Conservation (phyloP, 1,140 invertebrate species). For the Drosophila ohnishii region DNA sequence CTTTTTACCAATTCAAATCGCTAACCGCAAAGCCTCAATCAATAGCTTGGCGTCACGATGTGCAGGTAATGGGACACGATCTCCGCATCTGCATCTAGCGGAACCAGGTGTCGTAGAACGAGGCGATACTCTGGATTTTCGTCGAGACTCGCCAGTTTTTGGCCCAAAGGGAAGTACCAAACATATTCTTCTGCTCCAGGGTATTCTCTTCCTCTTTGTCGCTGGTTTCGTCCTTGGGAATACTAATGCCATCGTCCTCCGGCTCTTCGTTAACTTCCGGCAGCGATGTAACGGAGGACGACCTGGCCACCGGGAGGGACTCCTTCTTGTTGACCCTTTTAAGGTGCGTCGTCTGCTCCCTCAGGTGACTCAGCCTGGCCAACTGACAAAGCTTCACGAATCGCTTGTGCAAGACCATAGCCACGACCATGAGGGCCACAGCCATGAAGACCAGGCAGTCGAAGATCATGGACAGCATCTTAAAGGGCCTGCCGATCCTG, state of each 20-base stretch:
- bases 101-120: slow-evolving; percentile 18
- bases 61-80: background rate
- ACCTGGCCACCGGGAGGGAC: background rate
- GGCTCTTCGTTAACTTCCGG: background rate
- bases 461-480: slow-evolving; percentile 11
- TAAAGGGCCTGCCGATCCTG: slow-evolving; percentile 10
- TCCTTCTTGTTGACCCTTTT: background rate
- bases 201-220: slow-evolving; percentile 3
- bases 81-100: background rate
- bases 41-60: background rate
- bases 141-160: background rate
- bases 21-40: slow-evolving; percentile 11
- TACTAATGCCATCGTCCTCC: slow-evolving; percentile 3
- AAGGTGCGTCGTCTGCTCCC: background rate
- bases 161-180: slow-evolving; percentile 24
- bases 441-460: slow-evolving; percentile 32
- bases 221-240: background rate
- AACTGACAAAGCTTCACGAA: background rate
- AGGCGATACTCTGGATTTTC: background rate
- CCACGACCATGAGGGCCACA: slow-evolving; percentile 13
- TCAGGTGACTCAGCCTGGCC: background rate
- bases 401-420: slow-evolving; percentile 11
- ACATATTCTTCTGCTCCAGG: background rate
- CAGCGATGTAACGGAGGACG: background rate
- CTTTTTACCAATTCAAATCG: background rate